These are phyloP conservation scores for Chloroceryle inda DNA, from an alignment of 2,797 vertebrate genomes.

Conservation along the genomic window DNA sequence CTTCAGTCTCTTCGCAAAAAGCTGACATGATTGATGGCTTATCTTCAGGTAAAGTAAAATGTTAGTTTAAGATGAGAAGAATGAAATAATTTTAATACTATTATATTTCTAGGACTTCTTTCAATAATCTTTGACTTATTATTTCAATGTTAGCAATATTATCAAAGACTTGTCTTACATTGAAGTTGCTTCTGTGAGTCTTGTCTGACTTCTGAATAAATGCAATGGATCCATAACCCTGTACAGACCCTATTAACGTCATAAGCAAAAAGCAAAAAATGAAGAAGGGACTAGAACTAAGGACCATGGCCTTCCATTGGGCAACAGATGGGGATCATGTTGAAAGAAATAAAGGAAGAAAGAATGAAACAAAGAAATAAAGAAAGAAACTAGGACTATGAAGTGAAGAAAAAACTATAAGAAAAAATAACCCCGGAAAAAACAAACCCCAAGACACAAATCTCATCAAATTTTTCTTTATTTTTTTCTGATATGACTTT, in stretches of 20 bases:
- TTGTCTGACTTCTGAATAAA: not conserved
- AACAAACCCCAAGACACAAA: not conserved
- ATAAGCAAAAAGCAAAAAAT: not conserved
- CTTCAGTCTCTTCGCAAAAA: not conserved
- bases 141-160: not conserved
- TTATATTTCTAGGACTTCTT: not conserved
- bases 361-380: not conserved
- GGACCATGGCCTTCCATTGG: not conserved
- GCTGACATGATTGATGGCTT: not conserved
- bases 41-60: not conserved
- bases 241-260: not conserved
- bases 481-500: not conserved
- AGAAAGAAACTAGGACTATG: not conserved
- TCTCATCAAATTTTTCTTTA: not conserved
- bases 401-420: not conserved
- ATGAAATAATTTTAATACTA: not conserved
- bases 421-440: rapidly evolving
- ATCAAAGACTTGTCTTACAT: not conserved
- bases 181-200: not conserved
- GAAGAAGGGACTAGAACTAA: not conserved
- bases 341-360: not conserved
- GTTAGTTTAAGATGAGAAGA: not conserved
- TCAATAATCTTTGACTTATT: not conserved
- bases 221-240: not conserved
- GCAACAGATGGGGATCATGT: not conserved